Base-by-base conservation (phyloP, 2,888 invertebrate genomes). In the Sepiola atlantica region DNA sequence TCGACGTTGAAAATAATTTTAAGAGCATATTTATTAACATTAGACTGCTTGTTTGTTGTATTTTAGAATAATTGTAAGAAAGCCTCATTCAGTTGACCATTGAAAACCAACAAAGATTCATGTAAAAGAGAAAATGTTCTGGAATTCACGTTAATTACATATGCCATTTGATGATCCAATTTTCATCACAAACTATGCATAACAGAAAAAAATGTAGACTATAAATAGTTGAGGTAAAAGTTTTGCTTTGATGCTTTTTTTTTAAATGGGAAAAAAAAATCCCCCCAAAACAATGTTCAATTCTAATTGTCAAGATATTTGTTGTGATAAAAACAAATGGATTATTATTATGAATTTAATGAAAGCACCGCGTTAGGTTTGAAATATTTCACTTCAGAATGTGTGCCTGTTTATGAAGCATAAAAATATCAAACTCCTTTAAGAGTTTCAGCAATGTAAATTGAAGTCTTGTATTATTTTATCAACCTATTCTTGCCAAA, bases 401-500 rank as follows among this genome's bases (percentile, higher is more conserved):
- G 32, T 77, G n/a, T 77, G 77, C n/a, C 77, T n/a, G 77, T 18
- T 77, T 77, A n/a, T 77, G n/a, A 77, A 77, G 77, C n/a, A 77
- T n/a, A 77, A 18, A 77, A 77, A n/a, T 77, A 77, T 77, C 16
- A n/a, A 77, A 77, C 77, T 21, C 77, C n/a, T 77, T 77, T 18
- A 77, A 77, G n/a, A 77, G n/a, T n/a, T 77, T 16, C 77, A 32
- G 77, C n/a, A 77, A 77, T 77, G 77, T 14, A 77, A 77, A 77
- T n/a, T 77, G n/a, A 77, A 77, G 14, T 77, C 45, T 45, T 45
- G n/a, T 77, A 77, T 77, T 77, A 16, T 77, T 77, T 77, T 77
- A 77, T 77, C 77, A 77, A 77, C 77, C 77, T n/a, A 77, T 77
- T 77, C 77, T 77, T 77, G 77, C 77, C 77, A 77, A 32, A 77